phyloP scores from a whole-genome alignment of 64 coral and sea anemone species.

The Montipora capricornis region DNA sequence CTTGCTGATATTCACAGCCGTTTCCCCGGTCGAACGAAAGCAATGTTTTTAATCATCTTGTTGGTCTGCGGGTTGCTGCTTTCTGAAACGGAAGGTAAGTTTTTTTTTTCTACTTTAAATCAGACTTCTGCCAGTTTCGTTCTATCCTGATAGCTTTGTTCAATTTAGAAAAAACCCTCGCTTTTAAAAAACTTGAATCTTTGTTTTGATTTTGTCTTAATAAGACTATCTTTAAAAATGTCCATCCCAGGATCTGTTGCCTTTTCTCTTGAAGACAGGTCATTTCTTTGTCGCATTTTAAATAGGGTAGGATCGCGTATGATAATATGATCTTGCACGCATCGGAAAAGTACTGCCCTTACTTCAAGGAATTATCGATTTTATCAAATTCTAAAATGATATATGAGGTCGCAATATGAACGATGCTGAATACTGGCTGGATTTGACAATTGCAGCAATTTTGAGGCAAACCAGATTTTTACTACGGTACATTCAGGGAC shows the following conservation, averaged over 20 bases:
- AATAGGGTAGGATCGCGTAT: not conserved
- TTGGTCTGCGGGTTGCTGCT: conserved; percentile 1
- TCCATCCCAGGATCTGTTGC: not conserved
- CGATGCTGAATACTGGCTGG: not conserved
- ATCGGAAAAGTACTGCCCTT: not conserved
- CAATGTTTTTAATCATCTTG: conserved; percentile 27
- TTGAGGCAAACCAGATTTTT: not conserved
- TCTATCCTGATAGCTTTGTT: not conserved
- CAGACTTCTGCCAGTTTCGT: not conserved
- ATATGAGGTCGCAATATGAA: not conserved
- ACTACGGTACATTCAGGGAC: not conserved
- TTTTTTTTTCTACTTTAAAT: too few species aligned
- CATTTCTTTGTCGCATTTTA: not conserved
- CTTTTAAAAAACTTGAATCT: not conserved
- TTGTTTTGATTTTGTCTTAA: conserved; percentile 5
- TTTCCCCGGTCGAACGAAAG: not conserved
- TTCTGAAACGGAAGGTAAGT: conserved; percentile 25
- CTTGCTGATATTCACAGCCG: not conserved
- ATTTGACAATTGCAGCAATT: not conserved
- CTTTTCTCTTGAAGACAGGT: not conserved
- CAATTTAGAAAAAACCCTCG: not conserved
- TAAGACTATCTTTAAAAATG: not conserved
- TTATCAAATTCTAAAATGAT: not conserved
- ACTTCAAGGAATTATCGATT: conserved; percentile 25
- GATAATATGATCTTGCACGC: not conserved